Base-by-base conservation (phyloP, 2,797 vertebrate genomes). In the Xenopus petersii region DNA sequence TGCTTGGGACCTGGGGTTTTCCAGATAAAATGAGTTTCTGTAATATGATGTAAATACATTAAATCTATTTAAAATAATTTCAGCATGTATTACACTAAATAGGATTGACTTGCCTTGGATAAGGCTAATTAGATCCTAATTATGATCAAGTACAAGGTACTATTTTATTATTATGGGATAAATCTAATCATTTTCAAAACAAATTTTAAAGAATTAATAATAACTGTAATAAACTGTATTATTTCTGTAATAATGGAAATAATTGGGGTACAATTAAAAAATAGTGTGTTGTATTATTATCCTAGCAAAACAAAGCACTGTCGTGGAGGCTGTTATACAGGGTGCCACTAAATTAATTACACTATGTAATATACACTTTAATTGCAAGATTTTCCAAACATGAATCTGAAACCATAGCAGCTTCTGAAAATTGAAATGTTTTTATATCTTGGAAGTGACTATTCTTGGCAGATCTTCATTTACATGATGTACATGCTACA, bases 301-400 rank as follows among this genome's bases (percentile, higher is more conserved):
- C 1, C 16, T 6, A 56, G 13, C n/a, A 15, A 56, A 56, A 15
- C 26, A 30, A 56, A 17, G 1, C 54, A 56, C 16, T 7, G 67
- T 54, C 71, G 70, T 74, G 71, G 67, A 74, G 67, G 65, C 77
- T 74, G 66, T 74, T 74, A 79, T 65, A 65, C 54, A 47, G 70
- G 62, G 77, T 74, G 77, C 66, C 71, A 70, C 74, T 30, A 74
- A 74, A 79, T 74, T 74, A 79, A 79, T 79, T 70, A 70, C 71
- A 47, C 67, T 74, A 54, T 66, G 76, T 69, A 79, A 79, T 74
- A 65, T 74, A 74, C 67, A 74, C 71, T 74, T 79, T 74, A 74
- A 70, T 74, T 79, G 71, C 74, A 74, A 42, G 46, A 74, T 70
- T 74, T 66, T 79, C 67, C 62, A 74, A 74, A 79, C 21, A 55